Conservation (phyloP, 2,797 vertebrate genomes). For the Enteromius viviparus region DNA sequence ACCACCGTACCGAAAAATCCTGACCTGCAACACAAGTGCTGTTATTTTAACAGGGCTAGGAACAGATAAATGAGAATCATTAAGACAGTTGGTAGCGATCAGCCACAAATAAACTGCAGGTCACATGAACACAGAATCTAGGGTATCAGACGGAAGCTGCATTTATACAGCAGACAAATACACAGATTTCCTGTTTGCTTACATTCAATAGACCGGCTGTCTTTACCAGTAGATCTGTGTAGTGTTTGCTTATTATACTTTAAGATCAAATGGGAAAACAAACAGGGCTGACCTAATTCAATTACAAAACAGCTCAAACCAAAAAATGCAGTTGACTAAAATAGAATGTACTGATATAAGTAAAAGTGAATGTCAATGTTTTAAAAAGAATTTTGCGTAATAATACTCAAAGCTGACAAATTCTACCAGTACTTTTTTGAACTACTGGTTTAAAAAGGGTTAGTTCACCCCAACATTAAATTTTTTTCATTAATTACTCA, state of each 20-base stretch:
- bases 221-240: neutral
- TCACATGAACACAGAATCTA: conserved; percentile 5
- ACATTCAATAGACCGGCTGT: neutral
- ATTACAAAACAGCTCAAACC: neutral
- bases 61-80: neutral
- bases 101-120: conserved; percentile 6
- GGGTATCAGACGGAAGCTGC: neutral
- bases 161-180: neutral
- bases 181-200: neutral
- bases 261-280: neutral
- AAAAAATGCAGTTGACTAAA: neutral
- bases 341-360: neutral
- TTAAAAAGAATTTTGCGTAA: too few species aligned
- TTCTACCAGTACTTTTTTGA: too few species aligned
- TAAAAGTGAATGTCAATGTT: neutral
- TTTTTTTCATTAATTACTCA: too few species aligned
- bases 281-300: neutral
- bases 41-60: neutral
- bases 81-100: neutral
- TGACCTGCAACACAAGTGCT: conserved; percentile 75
- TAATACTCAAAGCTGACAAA: too few species aligned
- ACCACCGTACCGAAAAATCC: conserved; percentile 96
- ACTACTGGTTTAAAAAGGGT: too few species aligned
- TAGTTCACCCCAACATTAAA: too few species aligned
- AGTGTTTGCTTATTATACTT: neutral